Evolutionary conservation across 2,113 vertebrate genomes (phyloP).

Genomic region (Thermophis baileyi): DNA sequence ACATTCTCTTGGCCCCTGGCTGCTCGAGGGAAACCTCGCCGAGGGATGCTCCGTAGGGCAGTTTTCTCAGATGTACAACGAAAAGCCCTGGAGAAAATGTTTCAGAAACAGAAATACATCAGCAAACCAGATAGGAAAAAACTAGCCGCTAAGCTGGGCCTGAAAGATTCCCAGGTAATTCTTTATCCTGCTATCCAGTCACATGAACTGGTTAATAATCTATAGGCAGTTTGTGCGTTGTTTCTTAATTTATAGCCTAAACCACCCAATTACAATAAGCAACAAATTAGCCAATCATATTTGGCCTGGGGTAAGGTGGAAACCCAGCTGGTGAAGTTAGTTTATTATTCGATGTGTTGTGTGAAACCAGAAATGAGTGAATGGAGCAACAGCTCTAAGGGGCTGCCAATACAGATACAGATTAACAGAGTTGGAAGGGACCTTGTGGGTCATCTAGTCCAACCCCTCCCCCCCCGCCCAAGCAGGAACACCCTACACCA

Average conservation of each 20-base stretch:
- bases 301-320: neutral
- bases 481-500: no score
- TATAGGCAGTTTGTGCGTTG: neutral
- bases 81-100: conserved; percentile 95
- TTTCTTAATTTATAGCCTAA: neutral
- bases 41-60: conserved; percentile 92
- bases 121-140: conserved; percentile 98
- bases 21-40: conserved; percentile 86
- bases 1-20: conserved; percentile 94
- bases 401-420: neutral
- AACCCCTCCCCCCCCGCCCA: no score
- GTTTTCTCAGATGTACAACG: conserved; percentile 97
- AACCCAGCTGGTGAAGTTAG: neutral
- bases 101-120: conserved; percentile 99
- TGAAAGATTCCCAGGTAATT: conserved; percentile 94
- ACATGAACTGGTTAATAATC: neutral
- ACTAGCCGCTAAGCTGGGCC: conserved; percentile 86
- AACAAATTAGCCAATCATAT: neutral
- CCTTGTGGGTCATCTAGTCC: no score
- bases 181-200: neutral
- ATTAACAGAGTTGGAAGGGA: no score
- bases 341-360: neutral
- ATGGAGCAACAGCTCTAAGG: neutral
- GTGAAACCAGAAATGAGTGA: neutral
- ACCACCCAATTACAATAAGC: neutral